Percentiles rank a stretch among this genome's conserved stretches.
Evolutionary conservation across 2,888 invertebrate genomes (phyloP).

Genomic region (Syrphus vitripennis): DNA sequence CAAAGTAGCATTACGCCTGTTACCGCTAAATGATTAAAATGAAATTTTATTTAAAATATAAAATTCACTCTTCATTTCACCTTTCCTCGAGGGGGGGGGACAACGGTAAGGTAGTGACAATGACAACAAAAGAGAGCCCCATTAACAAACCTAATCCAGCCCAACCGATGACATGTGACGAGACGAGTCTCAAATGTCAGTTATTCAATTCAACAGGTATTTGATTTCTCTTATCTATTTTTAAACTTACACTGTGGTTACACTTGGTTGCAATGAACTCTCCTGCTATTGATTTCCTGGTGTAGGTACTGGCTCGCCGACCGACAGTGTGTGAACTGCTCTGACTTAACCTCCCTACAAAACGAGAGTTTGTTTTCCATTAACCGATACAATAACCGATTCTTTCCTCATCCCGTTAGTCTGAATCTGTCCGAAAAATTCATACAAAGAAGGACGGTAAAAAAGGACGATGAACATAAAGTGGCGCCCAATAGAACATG

Average conservation of each 20-base stretch:
- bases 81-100: background rate
- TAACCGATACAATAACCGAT: background rate
- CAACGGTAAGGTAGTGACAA: background rate
- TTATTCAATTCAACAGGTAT: conserved; percentile 57
- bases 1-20: conserved; percentile 19
- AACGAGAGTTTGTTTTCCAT: conserved; percentile 21
- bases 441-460: background rate
- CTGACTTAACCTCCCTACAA: conserved; percentile 40
- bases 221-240: conserved; percentile 56
- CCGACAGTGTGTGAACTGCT: conserved; percentile 19
- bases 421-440: background rate
- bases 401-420: background rate
- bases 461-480: background rate
- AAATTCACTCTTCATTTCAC: conserved; percentile 4
- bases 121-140: background rate
- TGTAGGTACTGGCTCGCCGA: conserved; percentile 13
- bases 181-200: conserved; percentile 59
- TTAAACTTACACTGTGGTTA: conserved; percentile 54
- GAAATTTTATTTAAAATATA: conserved; percentile 38
- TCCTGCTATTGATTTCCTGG: conserved; percentile 66
- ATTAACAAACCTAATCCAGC: too few relatives aligned
- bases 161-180: conserved; percentile 27
- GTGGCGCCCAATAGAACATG: background rate
- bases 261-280: conserved; percentile 68
- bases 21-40: conserved; percentile 5